A percentile compares a stretch with the other conserved stretches of the same genome.
Evolutionary conservation across 1,140 invertebrate genomes (phyloP).

Genomic region (Alviniconcha marisindica): DNA sequence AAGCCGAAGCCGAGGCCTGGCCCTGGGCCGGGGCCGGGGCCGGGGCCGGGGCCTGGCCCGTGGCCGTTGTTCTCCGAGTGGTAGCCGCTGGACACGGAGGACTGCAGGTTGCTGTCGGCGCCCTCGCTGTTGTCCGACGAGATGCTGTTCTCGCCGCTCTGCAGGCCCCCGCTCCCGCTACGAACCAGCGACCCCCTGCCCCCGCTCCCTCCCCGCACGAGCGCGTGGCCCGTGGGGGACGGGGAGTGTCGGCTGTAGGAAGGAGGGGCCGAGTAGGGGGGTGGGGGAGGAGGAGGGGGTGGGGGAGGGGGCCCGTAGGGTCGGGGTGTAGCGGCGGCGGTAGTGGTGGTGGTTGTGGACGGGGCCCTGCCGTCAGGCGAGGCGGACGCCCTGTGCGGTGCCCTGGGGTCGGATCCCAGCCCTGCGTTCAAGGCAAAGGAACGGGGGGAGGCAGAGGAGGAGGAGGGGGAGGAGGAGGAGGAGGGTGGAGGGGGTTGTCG

Average conservation of each 20-base stretch:
- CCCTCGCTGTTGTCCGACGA: conserved; percentile 58
- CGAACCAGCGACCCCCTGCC: background rate
- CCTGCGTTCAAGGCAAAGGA: too few relatives aligned
- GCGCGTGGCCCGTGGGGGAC: background rate
- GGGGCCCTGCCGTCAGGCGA: too few relatives aligned
- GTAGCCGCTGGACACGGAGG: conserved; percentile 54
- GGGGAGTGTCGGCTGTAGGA: conserved; percentile 33
- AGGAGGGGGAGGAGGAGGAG: background rate
- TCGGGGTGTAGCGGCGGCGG: conserved; percentile 10
- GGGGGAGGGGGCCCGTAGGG: conserved; percentile 26
- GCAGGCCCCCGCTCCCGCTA: background rate
- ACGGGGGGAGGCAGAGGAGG: background rate
- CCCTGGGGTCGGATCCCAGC: background rate
- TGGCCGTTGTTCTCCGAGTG: conserved; percentile 49
- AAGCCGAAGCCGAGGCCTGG: background rate
- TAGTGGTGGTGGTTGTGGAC: too few relatives aligned
- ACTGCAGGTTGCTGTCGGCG: conserved; percentile 53
- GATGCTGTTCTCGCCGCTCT: conserved; percentile 55
- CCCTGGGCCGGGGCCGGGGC: background rate
- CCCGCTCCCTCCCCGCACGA: background rate
- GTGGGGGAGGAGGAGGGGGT: background rate
- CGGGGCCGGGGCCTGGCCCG: background rate
- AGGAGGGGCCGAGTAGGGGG: conserved; percentile 27
- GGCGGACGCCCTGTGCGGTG: too few relatives aligned
- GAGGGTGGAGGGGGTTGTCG: background rate